A percentile compares a stretch with the other conserved stretches of the same genome.
Conservation (phyloP, 2,113 vertebrate species). For the Numida meleagris region DNA sequence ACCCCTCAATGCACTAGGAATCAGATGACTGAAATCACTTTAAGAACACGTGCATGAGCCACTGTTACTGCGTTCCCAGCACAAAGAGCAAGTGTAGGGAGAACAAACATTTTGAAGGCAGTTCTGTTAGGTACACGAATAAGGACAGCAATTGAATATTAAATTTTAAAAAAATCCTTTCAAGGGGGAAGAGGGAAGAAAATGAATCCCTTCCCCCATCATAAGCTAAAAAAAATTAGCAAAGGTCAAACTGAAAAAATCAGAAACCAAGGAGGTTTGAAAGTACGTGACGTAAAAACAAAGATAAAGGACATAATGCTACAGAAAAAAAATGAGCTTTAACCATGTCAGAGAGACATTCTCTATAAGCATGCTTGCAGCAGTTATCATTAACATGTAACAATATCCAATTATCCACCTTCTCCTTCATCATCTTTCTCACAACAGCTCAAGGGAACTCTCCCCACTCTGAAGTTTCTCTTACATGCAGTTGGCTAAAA, state of each 20-base stretch:
- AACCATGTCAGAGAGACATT: not conserved
- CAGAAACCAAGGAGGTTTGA: not conserved
- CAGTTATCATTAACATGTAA: not conserved
- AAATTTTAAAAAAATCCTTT: not conserved
- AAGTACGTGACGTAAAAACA: not conserved
- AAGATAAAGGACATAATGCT: not conserved
- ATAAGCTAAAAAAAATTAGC: not conserved
- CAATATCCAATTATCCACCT: too few relatives aligned
- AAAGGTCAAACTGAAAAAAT: not conserved
- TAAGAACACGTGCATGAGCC: not conserved
- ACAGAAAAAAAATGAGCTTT: not conserved
- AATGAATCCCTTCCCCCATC: not conserved
- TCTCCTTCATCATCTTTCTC: not conserved
- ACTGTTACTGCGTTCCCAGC: not conserved
- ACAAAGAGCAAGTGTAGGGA: accelerated
- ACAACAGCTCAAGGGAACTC: too few relatives aligned
- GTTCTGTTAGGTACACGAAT: not conserved
- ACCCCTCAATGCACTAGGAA: not conserved
- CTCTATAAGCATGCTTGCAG: not conserved
- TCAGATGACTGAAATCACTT: not conserved
- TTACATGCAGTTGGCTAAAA: not conserved
- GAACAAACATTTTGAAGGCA: not conserved
- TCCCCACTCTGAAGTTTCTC: not conserved
- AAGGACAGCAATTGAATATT: not conserved
- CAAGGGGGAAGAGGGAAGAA: not conserved